These are phyloP conservation scores for Merops nubicus DNA, from an alignment of 2,113 vertebrate species.

Conservation along the genomic window DNA sequence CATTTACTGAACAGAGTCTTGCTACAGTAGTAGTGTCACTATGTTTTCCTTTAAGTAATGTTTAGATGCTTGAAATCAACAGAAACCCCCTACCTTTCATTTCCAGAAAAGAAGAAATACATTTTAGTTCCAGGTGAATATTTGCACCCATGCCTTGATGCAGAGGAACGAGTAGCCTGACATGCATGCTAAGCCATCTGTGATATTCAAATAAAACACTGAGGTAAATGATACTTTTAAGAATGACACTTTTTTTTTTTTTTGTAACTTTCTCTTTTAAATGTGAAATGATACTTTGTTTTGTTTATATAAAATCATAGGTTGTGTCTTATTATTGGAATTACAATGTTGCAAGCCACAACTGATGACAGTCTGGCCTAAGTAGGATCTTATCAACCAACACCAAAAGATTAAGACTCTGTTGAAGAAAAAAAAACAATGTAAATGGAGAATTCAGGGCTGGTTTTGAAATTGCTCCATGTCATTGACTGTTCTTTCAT, in stretches of 20 bases:
- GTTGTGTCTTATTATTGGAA: background rate
- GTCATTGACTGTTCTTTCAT: conserved; percentile 38
- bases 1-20: background rate
- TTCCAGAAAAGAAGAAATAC: background rate
- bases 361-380: background rate
- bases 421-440: background rate
- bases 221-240: background rate
- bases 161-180: background rate
- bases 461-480: conserved; percentile 43
- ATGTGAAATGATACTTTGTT: background rate
- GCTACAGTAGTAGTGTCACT: background rate
- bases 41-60: background rate
- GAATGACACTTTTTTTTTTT: background rate
- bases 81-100: background rate
- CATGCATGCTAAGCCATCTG: background rate
- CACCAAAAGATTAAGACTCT: background rate
- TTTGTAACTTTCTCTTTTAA: background rate
- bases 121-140: background rate
- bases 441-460: conserved; percentile 22
- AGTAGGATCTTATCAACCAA: background rate
- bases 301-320: background rate
- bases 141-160: background rate
- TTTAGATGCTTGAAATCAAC: background rate
- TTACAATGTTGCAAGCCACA: background rate
- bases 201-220: background rate